These are phyloP conservation scores for Nemopilema nomurai DNA, from an alignment of 30 jellyfish, hydroid and myxozoan species.

Conservation along the genomic window DNA sequence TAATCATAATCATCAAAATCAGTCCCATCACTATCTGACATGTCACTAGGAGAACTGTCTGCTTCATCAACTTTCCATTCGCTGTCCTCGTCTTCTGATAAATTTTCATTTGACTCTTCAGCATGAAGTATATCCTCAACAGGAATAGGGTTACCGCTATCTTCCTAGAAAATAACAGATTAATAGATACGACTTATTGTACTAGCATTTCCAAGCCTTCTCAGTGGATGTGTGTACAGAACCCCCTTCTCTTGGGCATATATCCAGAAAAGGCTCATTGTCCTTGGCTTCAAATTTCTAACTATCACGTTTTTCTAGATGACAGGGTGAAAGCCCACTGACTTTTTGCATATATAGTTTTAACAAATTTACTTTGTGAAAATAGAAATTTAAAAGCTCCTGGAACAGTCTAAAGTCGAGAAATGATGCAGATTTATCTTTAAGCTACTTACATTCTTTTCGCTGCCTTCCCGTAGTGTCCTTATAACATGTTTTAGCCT, in stretches of 20 bases:
- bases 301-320: neutral
- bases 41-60: neutral
- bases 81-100: neutral
- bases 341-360: neutral
- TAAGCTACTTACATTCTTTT: neutral
- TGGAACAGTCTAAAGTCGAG: neutral
- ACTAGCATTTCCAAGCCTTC: neutral
- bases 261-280: neutral
- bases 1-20: neutral
- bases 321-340: neutral
- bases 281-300: neutral
- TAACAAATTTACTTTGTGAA: neutral
- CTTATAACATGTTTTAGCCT: neutral
- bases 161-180: neutral
- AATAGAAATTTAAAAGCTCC: neutral
- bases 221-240: neutral
- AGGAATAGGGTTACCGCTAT: neutral
- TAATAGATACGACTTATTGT: neutral
- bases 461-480: neutral
- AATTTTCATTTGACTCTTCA: neutral
- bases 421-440: neutral
- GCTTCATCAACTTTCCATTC: neutral
- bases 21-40: neutral
- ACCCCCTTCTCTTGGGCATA: neutral
- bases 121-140: neutral